Percentiles rank a stretch among this genome's conserved stretches.
Evolutionary conservation across 2,113 vertebrate species (phyloP).

Genomic region (Zosterops pallidus): DNA sequence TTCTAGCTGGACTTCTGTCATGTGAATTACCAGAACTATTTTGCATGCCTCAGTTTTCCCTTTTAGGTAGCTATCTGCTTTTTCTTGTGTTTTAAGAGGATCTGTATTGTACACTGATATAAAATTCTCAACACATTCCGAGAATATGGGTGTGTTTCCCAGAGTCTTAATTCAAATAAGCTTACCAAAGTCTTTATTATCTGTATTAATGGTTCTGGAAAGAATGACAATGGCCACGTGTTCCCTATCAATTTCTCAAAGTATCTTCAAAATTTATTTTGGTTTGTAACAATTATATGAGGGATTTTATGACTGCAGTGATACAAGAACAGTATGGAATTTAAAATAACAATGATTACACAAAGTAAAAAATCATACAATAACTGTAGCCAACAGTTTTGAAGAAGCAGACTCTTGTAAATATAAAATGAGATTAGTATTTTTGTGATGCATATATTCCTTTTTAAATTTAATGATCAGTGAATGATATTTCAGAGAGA

Average conservation of each 20-base stretch:
- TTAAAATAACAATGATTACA: not conserved
- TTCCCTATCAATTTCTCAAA: not conserved
- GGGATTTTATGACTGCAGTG: not conserved
- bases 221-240: not conserved
- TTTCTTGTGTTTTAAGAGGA: not conserved
- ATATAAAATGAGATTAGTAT: slow-evolving; percentile 38
- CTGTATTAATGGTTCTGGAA: not conserved
- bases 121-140: not conserved
- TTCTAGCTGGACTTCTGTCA: not conserved
- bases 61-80: not conserved
- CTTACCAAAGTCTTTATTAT: not conserved
- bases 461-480: slow-evolving; percentile 24
- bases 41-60: not conserved
- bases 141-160: not conserved
- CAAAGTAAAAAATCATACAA: not conserved
- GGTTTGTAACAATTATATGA: not conserved
- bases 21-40: not conserved
- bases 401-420: slow-evolving; percentile 10
- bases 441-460: slow-evolving; percentile 14
- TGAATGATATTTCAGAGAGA: slow-evolving; percentile 57
- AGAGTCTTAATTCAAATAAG: not conserved
- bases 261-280: not conserved
- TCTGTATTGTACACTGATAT: not conserved
- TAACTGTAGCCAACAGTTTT: not conserved
- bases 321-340: not conserved